These are phyloP conservation scores for Sebastiscus albofasciatus DNA, from an alignment of 2,797 vertebrate genomes.

Conservation along the genomic window DNA sequence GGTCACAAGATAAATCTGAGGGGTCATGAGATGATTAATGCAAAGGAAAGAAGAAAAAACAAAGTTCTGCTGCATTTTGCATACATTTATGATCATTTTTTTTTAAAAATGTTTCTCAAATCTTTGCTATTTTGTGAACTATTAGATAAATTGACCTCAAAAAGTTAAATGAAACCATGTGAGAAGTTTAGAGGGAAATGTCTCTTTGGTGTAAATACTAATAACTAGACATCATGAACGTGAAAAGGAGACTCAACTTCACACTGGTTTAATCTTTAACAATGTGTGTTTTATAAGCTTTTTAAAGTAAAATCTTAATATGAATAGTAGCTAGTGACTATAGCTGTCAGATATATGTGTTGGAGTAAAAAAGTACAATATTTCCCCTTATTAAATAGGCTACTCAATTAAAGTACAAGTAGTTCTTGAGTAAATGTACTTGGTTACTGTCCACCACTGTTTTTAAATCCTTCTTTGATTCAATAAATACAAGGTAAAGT, in stretches of 20 bases:
- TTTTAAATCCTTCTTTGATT: not conserved
- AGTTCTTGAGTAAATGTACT: not conserved
- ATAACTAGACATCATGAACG: not conserved
- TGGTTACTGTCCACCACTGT: not conserved
- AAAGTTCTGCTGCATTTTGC: rapidly evolving
- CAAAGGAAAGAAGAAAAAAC: not conserved
- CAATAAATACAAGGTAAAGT: not conserved
- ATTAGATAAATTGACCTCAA: not conserved
- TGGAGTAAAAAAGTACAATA: not conserved
- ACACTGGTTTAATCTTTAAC: not conserved
- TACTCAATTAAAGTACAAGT: not conserved
- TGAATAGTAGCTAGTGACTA: not conserved
- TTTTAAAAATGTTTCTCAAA: not conserved
- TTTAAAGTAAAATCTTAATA: not conserved
- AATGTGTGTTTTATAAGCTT: not conserved
- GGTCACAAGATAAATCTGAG: not conserved
- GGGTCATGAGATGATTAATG: not conserved
- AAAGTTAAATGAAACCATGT: not conserved
- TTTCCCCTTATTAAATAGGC: not conserved
- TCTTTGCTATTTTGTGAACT: not conserved
- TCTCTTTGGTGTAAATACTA: not conserved
- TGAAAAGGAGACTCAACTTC: not conserved
- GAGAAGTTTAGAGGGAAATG: not conserved
- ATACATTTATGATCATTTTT: not conserved
- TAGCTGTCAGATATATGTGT: not conserved